Conservation (phyloP, 2,888 invertebrate species). For the Drosophila prostipennis region DNA sequence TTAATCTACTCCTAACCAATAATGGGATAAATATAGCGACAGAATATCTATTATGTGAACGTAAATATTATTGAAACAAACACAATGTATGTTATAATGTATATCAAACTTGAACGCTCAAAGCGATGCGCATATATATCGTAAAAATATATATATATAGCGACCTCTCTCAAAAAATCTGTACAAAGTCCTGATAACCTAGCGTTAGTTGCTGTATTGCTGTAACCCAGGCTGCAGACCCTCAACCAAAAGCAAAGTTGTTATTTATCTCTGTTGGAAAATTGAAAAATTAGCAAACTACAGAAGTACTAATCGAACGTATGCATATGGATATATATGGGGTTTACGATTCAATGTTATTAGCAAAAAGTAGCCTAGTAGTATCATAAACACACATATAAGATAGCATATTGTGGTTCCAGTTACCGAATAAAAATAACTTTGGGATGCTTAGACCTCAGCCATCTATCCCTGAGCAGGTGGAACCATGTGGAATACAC, state of each 20-base stretch:
- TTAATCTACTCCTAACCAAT: slow-evolving; percentile 35
- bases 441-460: not conserved
- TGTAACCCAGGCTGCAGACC: slow-evolving; percentile 21
- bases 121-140: slow-evolving; percentile 53
- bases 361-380: slow-evolving; percentile 44
- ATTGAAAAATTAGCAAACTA: slow-evolving; percentile 18
- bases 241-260: slow-evolving; percentile 12
- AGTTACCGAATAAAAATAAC: not conserved
- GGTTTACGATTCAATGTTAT: slow-evolving; percentile 43
- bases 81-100: slow-evolving; percentile 40
- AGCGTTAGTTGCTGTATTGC: slow-evolving; percentile 26
- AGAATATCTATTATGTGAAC: slow-evolving; percentile 37
- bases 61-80: slow-evolving; percentile 24
- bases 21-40: slow-evolving; percentile 27
- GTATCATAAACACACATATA: slow-evolving; percentile 30
- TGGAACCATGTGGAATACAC: too few relatives aligned
- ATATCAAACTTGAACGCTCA: slow-evolving; percentile 63
- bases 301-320: slow-evolving; percentile 36
- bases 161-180: slow-evolving; percentile 34
- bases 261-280: slow-evolving; percentile 41
- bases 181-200: slow-evolving; percentile 35
- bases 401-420: slow-evolving; percentile 22
- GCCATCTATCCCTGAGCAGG: slow-evolving; percentile 11
- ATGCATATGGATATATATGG: slow-evolving; percentile 44
- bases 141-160: slow-evolving; percentile 30